Conservation (phyloP, 2,797 vertebrate genomes). For the Sebastes steindachneri region DNA sequence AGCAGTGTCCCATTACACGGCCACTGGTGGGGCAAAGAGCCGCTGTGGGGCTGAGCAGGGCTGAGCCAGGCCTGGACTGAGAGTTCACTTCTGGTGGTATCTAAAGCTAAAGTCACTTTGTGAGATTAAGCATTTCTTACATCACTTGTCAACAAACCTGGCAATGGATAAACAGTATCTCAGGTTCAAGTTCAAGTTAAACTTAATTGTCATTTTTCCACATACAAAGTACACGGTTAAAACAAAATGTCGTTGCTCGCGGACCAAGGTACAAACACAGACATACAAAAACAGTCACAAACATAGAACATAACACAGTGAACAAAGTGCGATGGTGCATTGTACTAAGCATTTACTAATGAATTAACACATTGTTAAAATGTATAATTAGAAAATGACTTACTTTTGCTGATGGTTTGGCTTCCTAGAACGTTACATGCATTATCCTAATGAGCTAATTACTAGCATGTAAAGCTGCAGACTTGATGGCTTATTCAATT, state of each 20-base stretch:
- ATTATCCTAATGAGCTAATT: background rate
- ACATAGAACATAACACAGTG: no score
- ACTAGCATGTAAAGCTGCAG: background rate
- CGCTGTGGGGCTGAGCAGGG: conserved; percentile 17
- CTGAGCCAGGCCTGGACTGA: conserved; percentile 27
- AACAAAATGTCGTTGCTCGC: no score
- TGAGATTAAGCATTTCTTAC: background rate
- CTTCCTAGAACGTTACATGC: background rate
- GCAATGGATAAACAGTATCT: background rate
- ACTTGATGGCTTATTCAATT: background rate
- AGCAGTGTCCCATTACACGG: conserved; percentile 74
- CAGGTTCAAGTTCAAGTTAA: no score
- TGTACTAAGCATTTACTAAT: background rate
- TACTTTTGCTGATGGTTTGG: background rate
- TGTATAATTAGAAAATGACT: background rate
- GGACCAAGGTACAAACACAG: no score
- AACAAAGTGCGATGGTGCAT: no score
- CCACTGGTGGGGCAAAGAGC: conserved; percentile 26
- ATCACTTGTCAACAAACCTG: background rate
- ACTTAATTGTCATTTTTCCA: no score
- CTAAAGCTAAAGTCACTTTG: no score
- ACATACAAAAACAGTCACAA: no score
- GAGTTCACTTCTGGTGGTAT: conserved; percentile 28
- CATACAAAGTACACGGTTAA: no score
- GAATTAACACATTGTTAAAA: background rate